Base-by-base conservation (phyloP, 2,113 vertebrate genomes). In the Forbesichthys agassizii region DNA sequence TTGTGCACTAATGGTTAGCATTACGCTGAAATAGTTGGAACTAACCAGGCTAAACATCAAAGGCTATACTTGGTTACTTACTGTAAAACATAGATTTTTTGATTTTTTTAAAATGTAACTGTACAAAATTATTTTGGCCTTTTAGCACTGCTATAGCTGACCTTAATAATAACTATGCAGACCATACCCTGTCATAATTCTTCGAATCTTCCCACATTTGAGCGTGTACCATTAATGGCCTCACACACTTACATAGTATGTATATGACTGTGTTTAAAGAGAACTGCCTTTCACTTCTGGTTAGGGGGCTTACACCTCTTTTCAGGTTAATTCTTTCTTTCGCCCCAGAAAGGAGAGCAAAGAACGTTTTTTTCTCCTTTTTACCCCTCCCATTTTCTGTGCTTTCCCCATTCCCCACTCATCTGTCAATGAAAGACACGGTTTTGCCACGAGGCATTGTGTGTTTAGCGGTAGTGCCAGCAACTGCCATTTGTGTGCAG, bases 361-460 rank as follows among this genome's bases (percentile, higher is more conserved):
- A 42, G 36, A 42, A 6, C 36, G 36, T 6, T 52, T 52, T 52
- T 52, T 52, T n/a, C 51, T 64, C 61, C 56, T 33, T 20, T 64
- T 61, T 70, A 27, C 78, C 74, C 59, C 13, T 63, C 73, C 71
- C 48, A 78, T 88, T 86, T 69, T 79, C 59, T 69, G 79, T 75
- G 76, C 74, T 73, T 71, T 83, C 77, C 80, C 87, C 68, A 78
- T 79, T 72, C 75, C 80, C 79, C 77, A 71, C 83, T 87, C 82
- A 80, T 86, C 90, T 89, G 83, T 90, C 88, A 85, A 86, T 89
- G 86, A 87, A 84, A 86, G 82, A 88, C 80, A 83, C 87, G 77
- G 85, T 89, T 92, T 92, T 88, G 90, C 92, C 91, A 91, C 80
- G 62, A 93, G 91, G 90, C 91, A 89, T 92, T 92, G 90, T 92